These are phyloP conservation scores for Chionomys nivalis DNA, from an alignment of 2,113 vertebrate species.

Conservation along the genomic window DNA sequence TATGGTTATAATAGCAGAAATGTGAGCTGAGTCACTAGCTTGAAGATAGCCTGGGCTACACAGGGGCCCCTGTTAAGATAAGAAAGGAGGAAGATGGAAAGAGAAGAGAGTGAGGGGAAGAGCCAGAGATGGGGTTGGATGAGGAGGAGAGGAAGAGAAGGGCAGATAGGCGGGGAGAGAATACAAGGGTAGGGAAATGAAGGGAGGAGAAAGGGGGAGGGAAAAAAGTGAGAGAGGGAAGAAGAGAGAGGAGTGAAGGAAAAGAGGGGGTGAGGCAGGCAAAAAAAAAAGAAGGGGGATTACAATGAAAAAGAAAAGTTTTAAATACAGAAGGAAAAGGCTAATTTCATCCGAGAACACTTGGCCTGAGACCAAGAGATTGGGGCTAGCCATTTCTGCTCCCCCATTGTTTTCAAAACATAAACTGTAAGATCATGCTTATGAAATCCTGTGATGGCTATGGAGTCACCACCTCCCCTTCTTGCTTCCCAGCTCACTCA, in stretches of 20 bases:
- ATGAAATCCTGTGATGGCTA: background rate
- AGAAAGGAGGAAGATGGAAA: background rate
- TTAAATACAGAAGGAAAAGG: background rate
- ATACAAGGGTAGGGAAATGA: background rate
- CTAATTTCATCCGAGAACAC: background rate
- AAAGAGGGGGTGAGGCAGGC: too few relatives aligned
- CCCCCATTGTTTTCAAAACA: constrained; percentile 15
- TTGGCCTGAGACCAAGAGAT: background rate
- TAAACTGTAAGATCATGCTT: background rate
- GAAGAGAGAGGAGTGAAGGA: too few relatives aligned
- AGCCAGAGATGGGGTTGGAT: background rate
- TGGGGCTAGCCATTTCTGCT: background rate
- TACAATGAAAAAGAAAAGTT: background rate
- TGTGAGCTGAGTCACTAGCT: too few relatives aligned
- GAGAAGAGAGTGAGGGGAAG: background rate
- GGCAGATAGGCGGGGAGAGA: background rate
- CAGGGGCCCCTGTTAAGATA: background rate
- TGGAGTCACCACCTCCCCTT: background rate
- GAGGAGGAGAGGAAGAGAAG: background rate
- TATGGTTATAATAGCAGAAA: constrained; percentile 73
- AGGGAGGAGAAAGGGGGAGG: too few relatives aligned
- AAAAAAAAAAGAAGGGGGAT: background rate
- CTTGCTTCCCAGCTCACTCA: constrained; percentile 35
- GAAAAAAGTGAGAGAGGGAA: background rate
- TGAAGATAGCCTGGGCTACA: background rate